A percentile compares a stretch with the other conserved stretches of the same genome.
Evolutionary conservation across 1,140 invertebrate genomes (phyloP).

Genomic region (Xylocopa sonorina): DNA sequence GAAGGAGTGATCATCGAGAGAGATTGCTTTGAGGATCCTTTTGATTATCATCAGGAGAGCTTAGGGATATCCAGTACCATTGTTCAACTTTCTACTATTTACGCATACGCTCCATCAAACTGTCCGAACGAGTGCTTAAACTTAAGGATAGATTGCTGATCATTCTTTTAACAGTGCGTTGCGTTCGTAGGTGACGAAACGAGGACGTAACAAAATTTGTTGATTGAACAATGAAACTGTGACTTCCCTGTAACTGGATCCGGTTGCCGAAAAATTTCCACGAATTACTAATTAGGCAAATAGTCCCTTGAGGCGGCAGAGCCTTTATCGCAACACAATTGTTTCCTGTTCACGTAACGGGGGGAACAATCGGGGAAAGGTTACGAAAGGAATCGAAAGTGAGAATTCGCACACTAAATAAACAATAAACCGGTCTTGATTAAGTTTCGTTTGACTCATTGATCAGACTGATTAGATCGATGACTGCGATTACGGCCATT

Average conservation of each 20-base stretch:
- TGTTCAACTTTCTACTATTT: not conserved
- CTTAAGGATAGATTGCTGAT: no score
- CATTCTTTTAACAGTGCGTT: no score
- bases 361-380: constrained; percentile 36
- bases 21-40: not conserved
- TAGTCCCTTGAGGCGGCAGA: not conserved
- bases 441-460: constrained; percentile 76
- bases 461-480: constrained; percentile 38
- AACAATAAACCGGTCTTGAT: constrained; percentile 49
- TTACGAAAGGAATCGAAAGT: constrained; percentile 54
- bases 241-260: not conserved
- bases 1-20: not conserved
- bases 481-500: constrained; percentile 15
- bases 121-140: not conserved
- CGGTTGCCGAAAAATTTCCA: not conserved
- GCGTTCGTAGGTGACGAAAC: not conserved
- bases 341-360: constrained; percentile 40
- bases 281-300: constrained; percentile 8
- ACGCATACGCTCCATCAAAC: not conserved
- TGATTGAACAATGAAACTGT: not conserved
- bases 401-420: constrained; percentile 48
- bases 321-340: constrained; percentile 33
- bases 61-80: not conserved
- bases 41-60: not conserved
- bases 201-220: not conserved